Evolutionary conservation across 2,797 vertebrate genomes (phyloP).

Genomic region (Mormyrops boulengeri): DNA sequence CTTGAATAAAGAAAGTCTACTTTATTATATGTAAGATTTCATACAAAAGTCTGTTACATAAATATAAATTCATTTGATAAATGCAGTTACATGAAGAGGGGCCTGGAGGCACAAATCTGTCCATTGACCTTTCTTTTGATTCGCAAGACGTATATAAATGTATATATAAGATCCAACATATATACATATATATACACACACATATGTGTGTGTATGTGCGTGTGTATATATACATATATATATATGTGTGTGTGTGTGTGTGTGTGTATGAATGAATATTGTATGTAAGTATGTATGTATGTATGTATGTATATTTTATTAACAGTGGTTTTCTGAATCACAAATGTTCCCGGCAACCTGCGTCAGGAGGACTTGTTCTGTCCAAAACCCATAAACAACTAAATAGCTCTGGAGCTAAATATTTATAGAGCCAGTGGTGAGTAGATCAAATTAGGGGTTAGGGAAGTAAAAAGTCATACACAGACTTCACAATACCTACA

Average conservation of each 20-base stretch:
- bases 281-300: neutral
- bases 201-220: too few relatives aligned
- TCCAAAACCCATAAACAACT: constrained; percentile 13
- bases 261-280: neutral
- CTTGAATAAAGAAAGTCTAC: neutral
- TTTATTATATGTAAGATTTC: neutral
- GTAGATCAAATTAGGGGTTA: neutral
- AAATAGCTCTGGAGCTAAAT: constrained; percentile 13
- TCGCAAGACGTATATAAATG: neutral
- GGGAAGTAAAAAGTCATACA: neutral
- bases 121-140: neutral
- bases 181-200: neutral
- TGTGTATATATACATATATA: neutral
- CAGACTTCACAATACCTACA: neutral
- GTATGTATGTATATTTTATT: neutral
- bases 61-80: neutral
- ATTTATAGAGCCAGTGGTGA: neutral
- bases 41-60: neutral
- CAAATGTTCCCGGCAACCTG: neutral
- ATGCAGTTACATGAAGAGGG: neutral
- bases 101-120: neutral
- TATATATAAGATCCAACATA: neutral
- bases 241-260: too few relatives aligned
- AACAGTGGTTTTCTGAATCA: neutral
- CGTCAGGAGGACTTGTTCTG: neutral